Evolutionary conservation across 2,888 invertebrate species (phyloP), one percentile per base, ranked within the genome.

Genomic region (Agrilus cyanescens): DNA sequence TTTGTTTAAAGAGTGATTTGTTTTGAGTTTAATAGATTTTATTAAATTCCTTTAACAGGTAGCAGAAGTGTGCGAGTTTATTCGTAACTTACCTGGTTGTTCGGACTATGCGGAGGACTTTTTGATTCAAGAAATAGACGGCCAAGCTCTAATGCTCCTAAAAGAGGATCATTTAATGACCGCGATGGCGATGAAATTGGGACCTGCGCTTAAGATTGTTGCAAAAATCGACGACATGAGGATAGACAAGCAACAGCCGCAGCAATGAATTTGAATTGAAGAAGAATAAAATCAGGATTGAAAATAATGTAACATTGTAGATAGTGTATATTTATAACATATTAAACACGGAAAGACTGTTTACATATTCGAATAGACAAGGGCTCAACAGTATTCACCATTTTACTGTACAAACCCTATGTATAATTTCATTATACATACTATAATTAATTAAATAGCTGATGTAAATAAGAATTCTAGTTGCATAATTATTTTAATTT

Each of bases 201-300:
- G 95, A 0, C 95, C 95, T 0, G 95, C 95, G 1, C 73, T 96
- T 41, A 96, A 96, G 69, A 91, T 96, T 45, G 93, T 93, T 53
- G 89, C 90, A 34, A 84, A 85, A 65, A 93, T 95, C 46, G 87
- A 90, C 61, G 76, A 83, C 1, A 81, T 90, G 74, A 72, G 84
- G 32, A 75, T 80, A 3, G 82, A 82, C 50, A 70, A 65, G 53
- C 76, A 68, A 43, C 64, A 62, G 4, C 63, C 63, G 2, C 63
- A 64, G 53, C 62, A 62, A 35, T 44, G 36, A 47, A 29, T 33
- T 12, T 7, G 7, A 10, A 30, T 7, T 10, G 8, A 10, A 10
- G 10, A 33, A 15, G 2, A 15, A 2, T 2, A 15, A 4, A 32
- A 32, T 10, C 13, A 6, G 3, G 32, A 32, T 32, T n/a, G n/a